These are phyloP conservation scores for Microcebus griseorufus DNA, from an alignment of 2,113 vertebrate species.

Conservation along the genomic window DNA sequence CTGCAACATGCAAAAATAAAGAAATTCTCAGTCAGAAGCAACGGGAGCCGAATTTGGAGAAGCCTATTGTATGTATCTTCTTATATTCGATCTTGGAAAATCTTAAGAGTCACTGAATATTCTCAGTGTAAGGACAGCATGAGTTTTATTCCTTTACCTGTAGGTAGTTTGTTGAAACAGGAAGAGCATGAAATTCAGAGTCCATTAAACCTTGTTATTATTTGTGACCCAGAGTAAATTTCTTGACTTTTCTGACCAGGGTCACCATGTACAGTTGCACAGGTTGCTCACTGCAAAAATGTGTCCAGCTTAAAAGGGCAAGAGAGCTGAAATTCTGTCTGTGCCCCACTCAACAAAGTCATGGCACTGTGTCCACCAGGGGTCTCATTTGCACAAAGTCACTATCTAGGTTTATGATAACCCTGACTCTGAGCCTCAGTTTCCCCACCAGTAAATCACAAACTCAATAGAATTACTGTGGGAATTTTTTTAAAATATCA, in stretches of 20 bases:
- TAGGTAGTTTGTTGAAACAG: neutral
- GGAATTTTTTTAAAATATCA: neutral
- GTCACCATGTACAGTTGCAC: neutral
- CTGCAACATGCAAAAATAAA: neutral
- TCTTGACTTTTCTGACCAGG: constrained; percentile 25
- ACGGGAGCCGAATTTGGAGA: neutral
- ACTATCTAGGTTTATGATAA: neutral
- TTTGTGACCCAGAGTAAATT: neutral
- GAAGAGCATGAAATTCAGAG: neutral
- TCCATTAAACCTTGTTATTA: neutral
- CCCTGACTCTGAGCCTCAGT: neutral
- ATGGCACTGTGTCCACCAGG: neutral
- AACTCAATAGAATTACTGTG: neutral
- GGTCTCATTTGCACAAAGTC: neutral
- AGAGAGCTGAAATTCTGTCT: neutral
- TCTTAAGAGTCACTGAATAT: neutral
- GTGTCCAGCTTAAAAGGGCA: neutral
- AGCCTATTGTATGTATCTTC: neutral
- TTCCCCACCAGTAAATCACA: neutral
- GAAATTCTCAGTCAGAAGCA: neutral
- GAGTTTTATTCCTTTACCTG: neutral
- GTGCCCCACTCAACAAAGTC: neutral
- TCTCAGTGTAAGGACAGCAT: neutral
- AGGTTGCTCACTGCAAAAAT: constrained; percentile 62
- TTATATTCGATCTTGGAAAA: neutral